These are phyloP conservation scores for Paratilapia polleni DNA, from an alignment of 2,113 vertebrate species.

Conservation along the genomic window DNA sequence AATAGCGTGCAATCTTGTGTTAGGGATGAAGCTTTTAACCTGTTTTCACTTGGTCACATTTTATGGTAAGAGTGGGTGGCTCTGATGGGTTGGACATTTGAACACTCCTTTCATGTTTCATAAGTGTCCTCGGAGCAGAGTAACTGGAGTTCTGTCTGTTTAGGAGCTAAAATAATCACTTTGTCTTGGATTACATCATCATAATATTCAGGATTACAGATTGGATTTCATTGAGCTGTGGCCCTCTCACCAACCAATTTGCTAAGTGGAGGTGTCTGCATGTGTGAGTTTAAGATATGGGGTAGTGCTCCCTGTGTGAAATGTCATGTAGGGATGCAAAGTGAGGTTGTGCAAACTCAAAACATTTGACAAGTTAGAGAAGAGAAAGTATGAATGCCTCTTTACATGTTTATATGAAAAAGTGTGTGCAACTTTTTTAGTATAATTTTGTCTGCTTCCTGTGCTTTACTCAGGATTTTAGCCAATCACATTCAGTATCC, in stretches of 20 bases:
- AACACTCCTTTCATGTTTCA: background rate
- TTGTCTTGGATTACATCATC: conserved; percentile 34
- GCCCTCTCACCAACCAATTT: background rate
- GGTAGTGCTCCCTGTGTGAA: background rate
- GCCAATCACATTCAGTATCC: background rate
- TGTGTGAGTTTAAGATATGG: background rate
- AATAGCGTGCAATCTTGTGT: background rate
- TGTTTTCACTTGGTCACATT: background rate
- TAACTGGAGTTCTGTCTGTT: background rate
- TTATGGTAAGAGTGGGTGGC: background rate
- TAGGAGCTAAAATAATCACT: conserved; percentile 11
- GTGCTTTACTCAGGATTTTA: background rate
- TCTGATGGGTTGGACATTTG: background rate
- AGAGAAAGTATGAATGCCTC: background rate
- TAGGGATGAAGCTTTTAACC: background rate
- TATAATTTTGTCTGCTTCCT: background rate
- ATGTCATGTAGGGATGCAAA: background rate
- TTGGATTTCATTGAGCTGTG: conserved; percentile 3
- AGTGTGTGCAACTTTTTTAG: background rate
- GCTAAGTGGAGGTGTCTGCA: conserved; percentile 2
- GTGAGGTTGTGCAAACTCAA: background rate
- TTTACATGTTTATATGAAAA: background rate
- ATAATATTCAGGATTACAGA: background rate
- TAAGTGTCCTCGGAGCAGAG: conserved; percentile 4
- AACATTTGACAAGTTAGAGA: background rate